Base-by-base conservation (phyloP, 2,797 vertebrate genomes). In the Poeciliopsis turneri region DNA sequence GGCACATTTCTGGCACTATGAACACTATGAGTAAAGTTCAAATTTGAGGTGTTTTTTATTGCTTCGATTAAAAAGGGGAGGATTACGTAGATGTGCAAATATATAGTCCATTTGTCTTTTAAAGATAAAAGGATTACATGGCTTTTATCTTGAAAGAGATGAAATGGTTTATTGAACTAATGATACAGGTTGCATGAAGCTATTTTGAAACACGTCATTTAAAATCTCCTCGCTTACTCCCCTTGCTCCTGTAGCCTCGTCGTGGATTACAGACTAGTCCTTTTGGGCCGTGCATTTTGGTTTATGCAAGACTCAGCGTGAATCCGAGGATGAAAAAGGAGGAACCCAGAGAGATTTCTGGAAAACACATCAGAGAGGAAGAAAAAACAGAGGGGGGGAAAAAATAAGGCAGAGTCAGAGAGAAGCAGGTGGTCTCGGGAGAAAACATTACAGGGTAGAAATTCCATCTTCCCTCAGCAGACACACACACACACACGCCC, bases 321-420 rank as follows among this genome's bases (percentile, higher is more conserved):
- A 82, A 64, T 75, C 71, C 68, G 16, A 2, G 77, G 73, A 77
- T 77, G 57, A 89, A 81, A 82, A 49, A 78, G 53, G 33, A 68
- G 64, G 57, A 78, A 78, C 79, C 77, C 39, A 68, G 1, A 41
- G 46, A 79, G 78, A 77, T 72, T 86, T 89, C 87, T 90, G 85
- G 87, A 85, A 87, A 93, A 91, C 46, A 84, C 82, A 92, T 91
- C 76, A 87, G 83, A 77, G 45, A 71, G 33, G 68, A 41, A 75
- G 47, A n/a, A 23, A 74, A 46, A 68, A 55, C 57, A 61, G 43
- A 33, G 55, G n/a, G 49, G 74, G 57, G 59, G 74, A 64, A 28
- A 79, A 74, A 73, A 66, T 25, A 76, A 79, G 75, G 61, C 61
- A 77, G 80, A 82, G 70, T 0, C n/a, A 55, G 66, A 81, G 55